phyloP scores from a whole-genome alignment of 1,140 invertebrate species.

The Drosophila watanabei region DNA sequence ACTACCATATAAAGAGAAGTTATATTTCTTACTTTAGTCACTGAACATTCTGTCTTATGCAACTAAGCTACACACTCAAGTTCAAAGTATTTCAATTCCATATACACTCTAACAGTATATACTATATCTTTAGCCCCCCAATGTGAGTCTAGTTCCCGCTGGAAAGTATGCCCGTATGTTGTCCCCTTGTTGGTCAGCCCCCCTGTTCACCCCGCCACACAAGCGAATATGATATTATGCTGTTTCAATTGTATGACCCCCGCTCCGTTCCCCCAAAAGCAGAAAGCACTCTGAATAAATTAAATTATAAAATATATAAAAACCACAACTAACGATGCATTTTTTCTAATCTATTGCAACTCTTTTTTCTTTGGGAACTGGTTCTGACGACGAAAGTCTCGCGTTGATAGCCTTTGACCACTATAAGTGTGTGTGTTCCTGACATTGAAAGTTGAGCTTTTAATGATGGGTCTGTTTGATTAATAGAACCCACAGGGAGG shows the following conservation, averaged over 20 bases:
- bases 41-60: conserved; percentile 44
- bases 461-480: background rate
- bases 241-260: conserved; percentile 55
- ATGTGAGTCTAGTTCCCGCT: conserved; percentile 41
- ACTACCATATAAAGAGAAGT: conserved; percentile 10
- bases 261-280: conserved; percentile 38
- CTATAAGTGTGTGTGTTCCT: conserved; percentile 1
- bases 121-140: conserved; percentile 25
- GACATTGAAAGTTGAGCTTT: conserved; percentile 16
- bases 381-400: conserved; percentile 3
- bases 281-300: conserved; percentile 72
- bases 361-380: background rate
- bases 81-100: conserved; percentile 70
- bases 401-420: conserved; percentile 26
- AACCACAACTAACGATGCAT: conserved; percentile 10
- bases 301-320: conserved; percentile 75
- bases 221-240: conserved; percentile 69
- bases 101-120: conserved; percentile 29
- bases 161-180: conserved; percentile 59
- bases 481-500: background rate
- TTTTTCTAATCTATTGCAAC: conserved; percentile 10
- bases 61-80: no score
- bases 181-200: conserved; percentile 40
- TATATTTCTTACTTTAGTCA: conserved; percentile 20
- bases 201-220: conserved; percentile 30